phyloP scores from a whole-genome alignment of 2,797 vertebrate species.

The Argya squamiceps region DNA sequence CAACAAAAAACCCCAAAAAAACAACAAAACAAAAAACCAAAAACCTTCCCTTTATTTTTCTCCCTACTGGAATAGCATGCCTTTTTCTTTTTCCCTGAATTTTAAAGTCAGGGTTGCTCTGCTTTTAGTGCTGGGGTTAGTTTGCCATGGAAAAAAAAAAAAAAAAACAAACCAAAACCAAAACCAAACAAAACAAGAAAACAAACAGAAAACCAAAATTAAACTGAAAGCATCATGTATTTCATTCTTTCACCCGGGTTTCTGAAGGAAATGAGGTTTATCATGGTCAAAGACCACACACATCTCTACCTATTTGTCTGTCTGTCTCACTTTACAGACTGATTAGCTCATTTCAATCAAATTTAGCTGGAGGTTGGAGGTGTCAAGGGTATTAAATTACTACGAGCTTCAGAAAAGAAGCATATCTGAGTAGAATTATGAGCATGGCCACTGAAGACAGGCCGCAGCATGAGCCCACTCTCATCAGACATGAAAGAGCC shows the following conservation, averaged over 20 bases:
- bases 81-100: background rate
- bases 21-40: background rate
- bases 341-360: slow-evolving; percentile 50
- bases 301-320: background rate
- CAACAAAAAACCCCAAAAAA: background rate
- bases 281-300: background rate
- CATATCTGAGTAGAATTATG: background rate
- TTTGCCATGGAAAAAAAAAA: background rate
- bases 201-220: background rate
- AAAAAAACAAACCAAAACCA: no score
- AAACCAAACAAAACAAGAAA: no score
- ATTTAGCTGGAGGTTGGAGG: background rate
- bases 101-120: background rate
- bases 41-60: background rate
- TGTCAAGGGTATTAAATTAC: slow-evolving; percentile 46
- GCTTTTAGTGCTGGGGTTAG: background rate
- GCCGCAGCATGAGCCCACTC: background rate
- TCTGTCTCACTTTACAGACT: slow-evolving; percentile 39
- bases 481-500: background rate
- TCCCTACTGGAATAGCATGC: background rate
- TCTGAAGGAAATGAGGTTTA: slow-evolving; percentile 13
- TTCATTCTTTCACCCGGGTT: background rate
- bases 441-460: background rate
- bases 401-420: background rate
- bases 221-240: background rate